Conservation (phyloP, 2,797 vertebrate species). For the Tenualosa ilisha region DNA sequence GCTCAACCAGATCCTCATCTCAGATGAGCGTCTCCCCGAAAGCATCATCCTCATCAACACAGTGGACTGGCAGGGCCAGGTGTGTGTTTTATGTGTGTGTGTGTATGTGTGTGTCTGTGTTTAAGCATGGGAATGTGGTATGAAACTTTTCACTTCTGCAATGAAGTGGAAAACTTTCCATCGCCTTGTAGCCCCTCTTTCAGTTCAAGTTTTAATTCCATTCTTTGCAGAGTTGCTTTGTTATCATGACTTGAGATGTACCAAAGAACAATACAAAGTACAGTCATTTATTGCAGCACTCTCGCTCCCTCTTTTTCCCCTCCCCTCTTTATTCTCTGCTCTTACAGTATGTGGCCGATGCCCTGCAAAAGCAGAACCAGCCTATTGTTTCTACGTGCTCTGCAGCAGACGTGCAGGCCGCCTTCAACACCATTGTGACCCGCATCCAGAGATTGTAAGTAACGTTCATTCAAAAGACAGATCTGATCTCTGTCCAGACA, state of each 20-base stretch:
- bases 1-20: constrained; percentile 81
- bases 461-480: constrained; percentile 3
- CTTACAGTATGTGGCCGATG: constrained; percentile 75
- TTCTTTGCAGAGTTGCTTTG: too few species aligned
- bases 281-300: not conserved
- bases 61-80: constrained; percentile 82
- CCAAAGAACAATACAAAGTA: not conserved
- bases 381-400: constrained; percentile 81
- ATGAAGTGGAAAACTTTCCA: too few species aligned
- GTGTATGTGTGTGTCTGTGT: constrained; percentile 25
- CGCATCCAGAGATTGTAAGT: constrained; percentile 85
- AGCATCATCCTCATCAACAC: constrained; percentile 82
- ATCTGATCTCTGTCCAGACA: not conserved
- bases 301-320: not conserved
- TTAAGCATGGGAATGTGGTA: not conserved
- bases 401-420: constrained; percentile 77
- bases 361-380: constrained; percentile 76
- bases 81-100: constrained; percentile 40
- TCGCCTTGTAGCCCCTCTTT: not conserved
- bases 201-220: too few species aligned
- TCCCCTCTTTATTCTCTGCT: constrained; percentile 48
- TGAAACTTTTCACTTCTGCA: not conserved
- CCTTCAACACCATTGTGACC: constrained; percentile 83
- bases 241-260: too few species aligned
- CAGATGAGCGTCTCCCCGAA: constrained; percentile 79